Evolutionary conservation across 2,888 invertebrate genomes (phyloP).

Genomic region (Melinaea marsaeus): DNA sequence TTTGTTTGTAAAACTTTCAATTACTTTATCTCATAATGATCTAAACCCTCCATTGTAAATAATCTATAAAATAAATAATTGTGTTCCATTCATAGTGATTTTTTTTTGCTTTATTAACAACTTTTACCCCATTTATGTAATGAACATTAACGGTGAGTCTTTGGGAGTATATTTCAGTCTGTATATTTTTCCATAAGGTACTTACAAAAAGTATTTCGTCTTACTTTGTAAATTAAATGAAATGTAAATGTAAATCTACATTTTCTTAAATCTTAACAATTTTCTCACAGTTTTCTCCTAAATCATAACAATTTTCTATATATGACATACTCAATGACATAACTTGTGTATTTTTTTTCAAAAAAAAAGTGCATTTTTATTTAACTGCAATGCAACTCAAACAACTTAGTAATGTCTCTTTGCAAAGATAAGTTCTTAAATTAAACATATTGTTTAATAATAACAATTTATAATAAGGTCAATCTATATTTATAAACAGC

Average conservation of each 20-base stretch:
- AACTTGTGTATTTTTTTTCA: too few relatives aligned
- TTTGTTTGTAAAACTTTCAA: conserved; percentile 6
- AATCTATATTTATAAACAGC: too few relatives aligned
- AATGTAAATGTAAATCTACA: neutral
- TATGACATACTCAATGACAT: too few relatives aligned
- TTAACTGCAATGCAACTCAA: too few relatives aligned
- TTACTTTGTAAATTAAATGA: neutral
- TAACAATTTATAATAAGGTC: too few relatives aligned
- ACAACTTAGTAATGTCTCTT: too few relatives aligned
- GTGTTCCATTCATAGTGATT: conserved; percentile 43
- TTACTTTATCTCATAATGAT: conserved; percentile 28
- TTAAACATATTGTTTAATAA: too few relatives aligned
- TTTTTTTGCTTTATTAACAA: conserved; percentile 36
- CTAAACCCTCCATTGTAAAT: conserved; percentile 54
- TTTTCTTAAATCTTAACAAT: too few relatives aligned
- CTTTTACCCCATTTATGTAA: conserved; percentile 33
- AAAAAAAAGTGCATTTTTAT: too few relatives aligned
- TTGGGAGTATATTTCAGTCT: conserved; percentile 15
- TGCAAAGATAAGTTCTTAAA: too few relatives aligned
- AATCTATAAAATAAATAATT: conserved; percentile 39
- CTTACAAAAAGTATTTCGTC: conserved; percentile 2
- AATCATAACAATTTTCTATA: too few relatives aligned
- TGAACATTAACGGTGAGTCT: conserved; percentile 18
- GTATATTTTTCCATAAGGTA: conserved; percentile 5
- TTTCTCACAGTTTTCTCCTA: too few relatives aligned